Percentiles rank a stretch among this genome's conserved stretches.
Conservation (phyloP, 2,888 invertebrate genomes). For the Parnassius smintheus region DNA sequence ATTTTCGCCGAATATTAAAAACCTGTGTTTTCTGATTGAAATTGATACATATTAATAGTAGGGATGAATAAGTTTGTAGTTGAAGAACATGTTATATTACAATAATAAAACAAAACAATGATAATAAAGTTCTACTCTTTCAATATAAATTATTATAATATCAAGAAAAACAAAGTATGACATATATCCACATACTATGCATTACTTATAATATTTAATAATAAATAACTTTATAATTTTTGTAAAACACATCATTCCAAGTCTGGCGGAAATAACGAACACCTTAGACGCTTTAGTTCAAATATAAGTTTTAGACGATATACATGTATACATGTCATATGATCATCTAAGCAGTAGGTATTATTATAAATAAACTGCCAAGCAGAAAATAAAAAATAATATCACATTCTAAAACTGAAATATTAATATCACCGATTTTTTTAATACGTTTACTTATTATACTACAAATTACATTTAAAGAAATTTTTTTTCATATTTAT, state of each 20-base stretch:
- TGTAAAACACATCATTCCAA: constrained; percentile 14
- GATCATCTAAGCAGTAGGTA: too few species aligned
- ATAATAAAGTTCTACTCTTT: neutral
- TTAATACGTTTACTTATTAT: neutral
- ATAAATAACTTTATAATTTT: neutral
- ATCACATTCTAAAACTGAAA: constrained; percentile 28
- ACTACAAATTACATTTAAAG: neutral
- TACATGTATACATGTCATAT: too few species aligned
- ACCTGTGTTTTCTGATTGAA: too few species aligned
- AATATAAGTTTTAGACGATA: neutral
- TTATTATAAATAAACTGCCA: constrained; percentile 38
- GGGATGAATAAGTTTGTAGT: too few species aligned
- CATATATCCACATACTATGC: neutral
- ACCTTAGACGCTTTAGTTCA: constrained; percentile 25
- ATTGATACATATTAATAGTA: too few species aligned
- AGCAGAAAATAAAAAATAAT: constrained; percentile 37
- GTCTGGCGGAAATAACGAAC: constrained; percentile 29
- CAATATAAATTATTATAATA: neutral
- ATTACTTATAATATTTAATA: neutral
- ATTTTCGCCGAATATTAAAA: neutral
- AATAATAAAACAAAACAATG: neutral
- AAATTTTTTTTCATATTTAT: neutral
- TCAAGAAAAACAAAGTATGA: too few species aligned
- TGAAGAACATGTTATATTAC: too few species aligned
- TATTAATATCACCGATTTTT: constrained; percentile 21